Conservation (phyloP, 1,140 invertebrate species). For the Meloidogyne floridensis region DNA sequence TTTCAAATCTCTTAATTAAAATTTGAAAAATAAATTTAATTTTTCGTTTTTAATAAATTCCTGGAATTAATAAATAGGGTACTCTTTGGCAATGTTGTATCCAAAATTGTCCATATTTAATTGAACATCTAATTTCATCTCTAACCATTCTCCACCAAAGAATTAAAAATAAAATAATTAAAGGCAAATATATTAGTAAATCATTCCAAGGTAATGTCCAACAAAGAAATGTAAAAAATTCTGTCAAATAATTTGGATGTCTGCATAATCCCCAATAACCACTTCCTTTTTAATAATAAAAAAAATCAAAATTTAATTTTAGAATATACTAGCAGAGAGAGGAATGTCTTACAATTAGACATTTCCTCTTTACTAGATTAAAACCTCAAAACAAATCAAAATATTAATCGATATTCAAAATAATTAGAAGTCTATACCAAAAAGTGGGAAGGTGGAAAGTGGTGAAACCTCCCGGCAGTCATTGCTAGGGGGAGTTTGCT, state of each 20-base stretch:
- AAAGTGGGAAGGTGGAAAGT: no score
- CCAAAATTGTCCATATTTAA: conserved; percentile 49
- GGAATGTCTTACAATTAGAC: no score
- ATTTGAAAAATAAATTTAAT: neutral
- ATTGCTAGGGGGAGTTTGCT: no score
- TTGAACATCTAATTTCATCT: conserved; percentile 47
- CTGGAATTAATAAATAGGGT: conserved; percentile 45
- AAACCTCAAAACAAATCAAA: no score
- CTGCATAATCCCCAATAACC: conserved; percentile 43
- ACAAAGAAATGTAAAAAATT: conserved; percentile 38
- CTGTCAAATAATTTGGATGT: conserved; percentile 49
- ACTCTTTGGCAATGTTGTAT: conserved; percentile 50
- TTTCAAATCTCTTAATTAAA: neutral
- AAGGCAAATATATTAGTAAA: conserved; percentile 34
- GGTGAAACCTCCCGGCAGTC: no score
- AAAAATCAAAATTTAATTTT: neutral
- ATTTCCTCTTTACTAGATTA: no score
- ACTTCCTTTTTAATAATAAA: conserved; percentile 36
- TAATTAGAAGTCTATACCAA: no score
- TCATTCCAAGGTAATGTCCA: conserved; percentile 39
- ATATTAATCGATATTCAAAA: no score
- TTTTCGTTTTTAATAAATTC: conserved; percentile 34
- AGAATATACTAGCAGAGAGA: no score
- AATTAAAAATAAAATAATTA: conserved; percentile 34
- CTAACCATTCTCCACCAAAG: conserved; percentile 31